phyloP scores from a whole-genome alignment of 2,888 invertebrate species.

The Serripes groenlandicus region DNA sequence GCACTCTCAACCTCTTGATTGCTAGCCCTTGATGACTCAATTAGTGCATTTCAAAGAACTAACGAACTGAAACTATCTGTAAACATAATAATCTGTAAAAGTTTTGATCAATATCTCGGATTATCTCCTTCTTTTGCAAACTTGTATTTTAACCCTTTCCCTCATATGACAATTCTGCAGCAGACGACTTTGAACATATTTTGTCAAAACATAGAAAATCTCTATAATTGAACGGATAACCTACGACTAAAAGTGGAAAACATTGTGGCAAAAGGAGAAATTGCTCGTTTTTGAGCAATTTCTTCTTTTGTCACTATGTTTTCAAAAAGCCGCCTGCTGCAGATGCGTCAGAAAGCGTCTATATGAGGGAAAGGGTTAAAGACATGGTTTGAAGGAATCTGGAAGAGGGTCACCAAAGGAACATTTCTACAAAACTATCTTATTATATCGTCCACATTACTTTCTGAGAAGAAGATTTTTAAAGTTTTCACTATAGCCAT shows the following conservation, averaged over 20 bases:
- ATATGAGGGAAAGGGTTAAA: not conserved
- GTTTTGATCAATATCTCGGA: too few species aligned
- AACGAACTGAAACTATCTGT: too few species aligned
- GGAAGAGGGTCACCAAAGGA: not conserved
- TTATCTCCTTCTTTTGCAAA: too few species aligned
- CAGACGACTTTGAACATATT: not conserved
- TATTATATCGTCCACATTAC: too few species aligned
- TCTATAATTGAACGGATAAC: not conserved
- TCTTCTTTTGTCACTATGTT: not conserved
- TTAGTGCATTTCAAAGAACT: too few species aligned
- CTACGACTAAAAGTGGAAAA: not conserved
- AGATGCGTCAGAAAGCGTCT: not conserved
- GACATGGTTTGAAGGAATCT: not conserved
- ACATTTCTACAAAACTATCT: too few species aligned
- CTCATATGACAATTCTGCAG: not conserved
- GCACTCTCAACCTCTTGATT: too few species aligned
- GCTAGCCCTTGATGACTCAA: too few species aligned
- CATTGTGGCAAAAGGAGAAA: constrained; percentile 8
- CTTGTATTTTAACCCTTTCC: not conserved
- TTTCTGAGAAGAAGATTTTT: too few species aligned
- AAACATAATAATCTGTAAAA: too few species aligned
- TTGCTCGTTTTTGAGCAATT: not conserved
- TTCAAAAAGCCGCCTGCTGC: not conserved
- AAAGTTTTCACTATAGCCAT: too few species aligned
- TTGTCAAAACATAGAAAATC: not conserved